phyloP scores from a whole-genome alignment of 1,140 invertebrate species.

The Drosophila seguyi region DNA sequence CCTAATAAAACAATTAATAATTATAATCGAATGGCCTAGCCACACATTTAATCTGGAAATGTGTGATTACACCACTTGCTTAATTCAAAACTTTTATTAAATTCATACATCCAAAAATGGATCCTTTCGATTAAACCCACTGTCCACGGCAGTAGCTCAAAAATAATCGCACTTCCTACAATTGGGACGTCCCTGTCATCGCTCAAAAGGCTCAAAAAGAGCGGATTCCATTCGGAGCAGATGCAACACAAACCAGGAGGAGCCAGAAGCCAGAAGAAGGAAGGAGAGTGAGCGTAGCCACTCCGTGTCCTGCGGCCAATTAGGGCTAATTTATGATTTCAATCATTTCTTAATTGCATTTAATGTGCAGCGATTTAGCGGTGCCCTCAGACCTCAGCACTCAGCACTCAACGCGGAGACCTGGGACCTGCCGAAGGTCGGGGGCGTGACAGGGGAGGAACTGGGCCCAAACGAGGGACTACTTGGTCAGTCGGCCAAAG shows the following conservation, averaged over 20 bases:
- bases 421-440: slow-evolving; percentile 9
- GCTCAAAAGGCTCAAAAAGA: slow-evolving; percentile 2
- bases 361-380: slow-evolving; percentile 79
- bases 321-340: slow-evolving; percentile 82
- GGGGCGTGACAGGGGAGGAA: not conserved
- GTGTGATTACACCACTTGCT: no score
- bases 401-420: not conserved
- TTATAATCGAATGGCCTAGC: no score
- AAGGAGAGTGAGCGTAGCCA: not conserved
- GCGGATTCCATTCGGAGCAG: slow-evolving; percentile 16
- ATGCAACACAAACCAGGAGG: slow-evolving; percentile 10
- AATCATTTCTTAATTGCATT: slow-evolving; percentile 84
- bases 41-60: no score
- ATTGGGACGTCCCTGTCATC: slow-evolving; percentile 62
- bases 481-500: slow-evolving; percentile 77
- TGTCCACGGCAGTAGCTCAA: slow-evolving; percentile 51
- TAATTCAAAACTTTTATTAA: not conserved
- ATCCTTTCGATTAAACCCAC: not conserved
- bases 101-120: not conserved
- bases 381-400: not conserved
- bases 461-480: slow-evolving; percentile 1
- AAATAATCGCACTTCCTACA: slow-evolving; percentile 63
- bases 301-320: slow-evolving; percentile 69
- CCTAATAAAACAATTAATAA: no score
- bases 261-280: not conserved